phyloP scores from a whole-genome alignment of 1,140 invertebrate species.

The Panulirus ornatus region DNA sequence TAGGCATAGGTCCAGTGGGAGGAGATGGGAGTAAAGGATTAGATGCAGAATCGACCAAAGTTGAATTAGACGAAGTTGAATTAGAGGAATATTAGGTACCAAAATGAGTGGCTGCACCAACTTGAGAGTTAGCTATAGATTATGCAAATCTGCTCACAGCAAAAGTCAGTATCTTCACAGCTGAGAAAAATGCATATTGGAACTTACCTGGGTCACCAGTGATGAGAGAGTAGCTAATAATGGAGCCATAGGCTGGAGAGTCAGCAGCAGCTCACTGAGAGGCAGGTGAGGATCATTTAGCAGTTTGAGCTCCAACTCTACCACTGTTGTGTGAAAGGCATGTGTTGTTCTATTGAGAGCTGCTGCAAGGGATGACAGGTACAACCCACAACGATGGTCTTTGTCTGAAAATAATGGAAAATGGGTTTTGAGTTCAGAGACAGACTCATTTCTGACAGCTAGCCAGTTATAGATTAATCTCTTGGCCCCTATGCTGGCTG shows the following conservation, averaged over 20 bases:
- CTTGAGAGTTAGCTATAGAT: neutral
- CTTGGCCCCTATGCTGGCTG: neutral
- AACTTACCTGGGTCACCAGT: conserved; percentile 7
- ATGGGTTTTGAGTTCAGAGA: neutral
- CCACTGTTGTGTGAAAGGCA: conserved; percentile 19
- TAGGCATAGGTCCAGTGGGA: too few relatives aligned
- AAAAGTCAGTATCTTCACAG: neutral
- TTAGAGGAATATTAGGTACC: neutral
- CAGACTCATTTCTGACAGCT: neutral
- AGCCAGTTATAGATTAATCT: neutral
- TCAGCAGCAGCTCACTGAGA: neutral
- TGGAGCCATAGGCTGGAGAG: conserved; percentile 16
- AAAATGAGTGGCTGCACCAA: too few relatives aligned
- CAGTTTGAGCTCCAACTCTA: conserved; percentile 25
- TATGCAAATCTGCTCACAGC: neutral
- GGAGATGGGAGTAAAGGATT: neutral
- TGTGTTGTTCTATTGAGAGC: neutral
- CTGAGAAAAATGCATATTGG: neutral
- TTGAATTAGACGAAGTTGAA: neutral
- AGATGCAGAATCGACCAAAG: neutral
- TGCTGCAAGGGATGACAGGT: conserved; percentile 39
- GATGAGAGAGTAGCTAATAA: neutral
- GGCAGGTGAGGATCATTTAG: conserved; percentile 18
- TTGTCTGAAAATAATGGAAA: neutral
- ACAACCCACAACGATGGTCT: conserved; percentile 33